phyloP scores from a whole-genome alignment of 2,113 vertebrate genomes.

The Antechinus stuartii region DNA sequence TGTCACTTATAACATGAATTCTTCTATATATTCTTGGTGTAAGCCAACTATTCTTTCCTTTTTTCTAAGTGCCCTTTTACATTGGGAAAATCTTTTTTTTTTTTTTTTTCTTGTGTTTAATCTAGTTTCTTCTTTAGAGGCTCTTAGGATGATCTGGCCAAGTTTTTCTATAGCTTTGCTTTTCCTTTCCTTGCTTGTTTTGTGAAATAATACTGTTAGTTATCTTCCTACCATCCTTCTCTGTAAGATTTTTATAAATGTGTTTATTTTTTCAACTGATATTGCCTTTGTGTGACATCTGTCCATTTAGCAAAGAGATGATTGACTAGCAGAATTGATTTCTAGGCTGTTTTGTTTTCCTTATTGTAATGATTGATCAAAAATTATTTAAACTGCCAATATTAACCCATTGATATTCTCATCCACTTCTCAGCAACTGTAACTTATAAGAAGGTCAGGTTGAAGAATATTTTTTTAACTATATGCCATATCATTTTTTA shows the following conservation, averaged over 20 bases:
- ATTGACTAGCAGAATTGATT: neutral
- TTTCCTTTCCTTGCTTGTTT: neutral
- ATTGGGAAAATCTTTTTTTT: neutral
- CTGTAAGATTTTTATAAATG: neutral
- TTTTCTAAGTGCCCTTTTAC: neutral
- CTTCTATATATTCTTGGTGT: neutral
- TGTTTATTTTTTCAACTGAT: neutral
- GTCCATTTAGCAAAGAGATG: neutral
- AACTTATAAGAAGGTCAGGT: neutral
- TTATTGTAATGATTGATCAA: neutral
- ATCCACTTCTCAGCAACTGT: neutral
- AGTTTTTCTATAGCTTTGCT: neutral
- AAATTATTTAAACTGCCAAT: neutral
- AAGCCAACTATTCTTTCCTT: neutral
- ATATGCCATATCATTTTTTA: neutral
- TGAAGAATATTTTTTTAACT: neutral
- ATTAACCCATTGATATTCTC: neutral
- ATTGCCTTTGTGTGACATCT: neutral
- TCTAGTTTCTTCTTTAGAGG: neutral
- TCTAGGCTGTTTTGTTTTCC: neutral
- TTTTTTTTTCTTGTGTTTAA: neutral
- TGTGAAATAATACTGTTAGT: neutral
- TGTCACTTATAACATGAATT: neutral
- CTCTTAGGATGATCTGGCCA: neutral
- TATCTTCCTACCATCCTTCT: neutral